These are phyloP conservation scores for Paraplagusia blochii DNA, from an alignment of 2,113 vertebrate genomes.

Conservation along the genomic window DNA sequence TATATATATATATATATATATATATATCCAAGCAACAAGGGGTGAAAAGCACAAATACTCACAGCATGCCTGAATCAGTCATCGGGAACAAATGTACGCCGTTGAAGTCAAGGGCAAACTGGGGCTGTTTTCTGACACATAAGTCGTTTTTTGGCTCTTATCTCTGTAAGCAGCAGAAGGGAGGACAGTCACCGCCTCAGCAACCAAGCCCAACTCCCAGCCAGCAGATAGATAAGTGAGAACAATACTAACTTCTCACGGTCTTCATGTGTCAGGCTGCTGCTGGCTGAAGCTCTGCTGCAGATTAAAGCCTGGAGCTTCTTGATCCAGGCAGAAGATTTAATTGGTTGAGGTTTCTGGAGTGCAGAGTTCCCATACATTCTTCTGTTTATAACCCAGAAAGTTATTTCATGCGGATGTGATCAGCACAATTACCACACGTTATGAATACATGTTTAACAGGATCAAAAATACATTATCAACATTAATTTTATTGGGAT, in stretches of 20 bases:
- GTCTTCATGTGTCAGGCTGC: constrained; percentile 31
- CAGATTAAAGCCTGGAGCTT: constrained; percentile 27
- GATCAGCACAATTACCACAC: background rate
- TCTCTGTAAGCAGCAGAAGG: constrained; percentile 63
- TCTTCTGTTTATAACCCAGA: constrained; percentile 5
- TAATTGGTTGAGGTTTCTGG: constrained; percentile 33
- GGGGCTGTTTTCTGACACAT: constrained; percentile 20
- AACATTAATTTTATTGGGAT: too few species aligned
- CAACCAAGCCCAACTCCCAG: constrained; percentile 52
- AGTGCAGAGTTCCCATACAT: constrained; percentile 27
- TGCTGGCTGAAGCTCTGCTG: constrained; percentile 10
- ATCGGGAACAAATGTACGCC: constrained; percentile 24
- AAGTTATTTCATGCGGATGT: background rate
- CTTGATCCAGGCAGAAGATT: constrained; percentile 25
- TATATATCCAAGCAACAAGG: background rate
- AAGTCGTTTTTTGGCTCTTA: constrained; percentile 62
- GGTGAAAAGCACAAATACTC: constrained; percentile 33
- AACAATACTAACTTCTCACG: constrained; percentile 30
- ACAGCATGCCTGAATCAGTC: constrained; percentile 37
- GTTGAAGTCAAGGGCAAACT: constrained; percentile 12
- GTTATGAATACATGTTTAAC: too few species aligned
- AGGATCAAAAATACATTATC: too few species aligned
- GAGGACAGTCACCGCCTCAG: constrained; percentile 41
- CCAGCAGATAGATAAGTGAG: constrained; percentile 53
- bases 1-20: too few species aligned